phyloP scores from a whole-genome alignment of 2,113 vertebrate species.

The Crotophaga sulcirostris region DNA sequence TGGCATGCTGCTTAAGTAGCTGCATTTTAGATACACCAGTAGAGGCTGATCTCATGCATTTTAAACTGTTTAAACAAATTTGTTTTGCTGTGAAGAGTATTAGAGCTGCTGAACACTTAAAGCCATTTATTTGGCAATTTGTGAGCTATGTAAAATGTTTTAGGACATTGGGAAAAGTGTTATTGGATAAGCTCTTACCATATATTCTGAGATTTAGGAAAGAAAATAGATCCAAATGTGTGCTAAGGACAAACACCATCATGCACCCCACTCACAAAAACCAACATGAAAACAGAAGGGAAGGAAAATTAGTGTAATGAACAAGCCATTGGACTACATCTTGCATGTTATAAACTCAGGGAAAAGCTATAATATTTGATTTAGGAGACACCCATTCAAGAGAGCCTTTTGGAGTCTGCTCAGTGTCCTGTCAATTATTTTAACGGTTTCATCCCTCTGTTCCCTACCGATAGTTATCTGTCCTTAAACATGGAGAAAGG shows the following conservation, averaged over 20 bases:
- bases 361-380: background rate
- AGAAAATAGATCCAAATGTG: background rate
- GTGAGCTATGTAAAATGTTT: background rate
- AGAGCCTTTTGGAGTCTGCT: background rate
- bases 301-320: background rate
- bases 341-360: background rate
- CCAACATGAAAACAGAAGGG: background rate
- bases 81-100: background rate
- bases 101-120: background rate
- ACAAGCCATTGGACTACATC: background rate
- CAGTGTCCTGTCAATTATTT: background rate
- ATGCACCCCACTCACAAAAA: too few relatives aligned
- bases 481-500: background rate
- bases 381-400: background rate
- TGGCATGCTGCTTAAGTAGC: background rate
- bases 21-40: background rate
- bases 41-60: background rate
- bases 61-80: background rate
- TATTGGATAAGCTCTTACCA: background rate
- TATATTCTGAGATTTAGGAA: background rate
- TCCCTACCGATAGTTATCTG: background rate
- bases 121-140: background rate
- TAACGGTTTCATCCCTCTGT: background rate
- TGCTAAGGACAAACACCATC: background rate
- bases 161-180: background rate